Conservation (phyloP, 2,888 invertebrate genomes). For the Ectemnius lituratus region DNA sequence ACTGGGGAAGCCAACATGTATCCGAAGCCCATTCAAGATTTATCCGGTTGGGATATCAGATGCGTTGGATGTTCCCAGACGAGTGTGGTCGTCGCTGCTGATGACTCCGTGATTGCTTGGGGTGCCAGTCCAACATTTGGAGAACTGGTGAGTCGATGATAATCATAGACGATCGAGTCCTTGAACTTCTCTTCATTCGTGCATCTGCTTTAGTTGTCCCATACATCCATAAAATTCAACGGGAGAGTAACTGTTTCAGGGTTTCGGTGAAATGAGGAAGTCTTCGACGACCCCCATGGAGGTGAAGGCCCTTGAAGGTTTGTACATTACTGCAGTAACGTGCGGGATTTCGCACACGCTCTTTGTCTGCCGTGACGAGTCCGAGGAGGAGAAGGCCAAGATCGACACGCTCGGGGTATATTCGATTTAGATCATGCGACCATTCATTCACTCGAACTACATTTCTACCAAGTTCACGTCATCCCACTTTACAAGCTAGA, state of each 20-base stretch:
- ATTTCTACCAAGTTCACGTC: constrained; percentile 19
- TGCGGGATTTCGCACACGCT: constrained; percentile 94
- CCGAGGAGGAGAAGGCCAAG: constrained; percentile 83
- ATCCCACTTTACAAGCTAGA: too few relatives aligned
- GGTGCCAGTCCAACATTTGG: constrained; percentile 96
- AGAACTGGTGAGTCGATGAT: constrained; percentile 84
- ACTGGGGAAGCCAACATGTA: constrained; percentile 98
- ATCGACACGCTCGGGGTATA: constrained; percentile 81
- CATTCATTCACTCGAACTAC: constrained; percentile 25
- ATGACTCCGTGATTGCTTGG: constrained; percentile 94
- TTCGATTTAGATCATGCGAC: constrained; percentile 66
- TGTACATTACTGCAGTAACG: constrained; percentile 87
- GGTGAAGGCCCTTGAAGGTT: constrained; percentile 86
- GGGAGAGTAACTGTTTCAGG: constrained; percentile 78
- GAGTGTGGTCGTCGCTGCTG: constrained; percentile 92
- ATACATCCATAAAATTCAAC: too few relatives aligned
- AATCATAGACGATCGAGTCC: not conserved
- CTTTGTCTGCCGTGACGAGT: constrained; percentile 83
- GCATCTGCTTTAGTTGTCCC: too few relatives aligned
- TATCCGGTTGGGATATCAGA: constrained; percentile 95
- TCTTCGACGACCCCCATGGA: constrained; percentile 93
- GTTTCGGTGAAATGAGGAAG: constrained; percentile 92
- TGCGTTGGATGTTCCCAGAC: constrained; percentile 91
- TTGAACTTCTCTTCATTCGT: too few relatives aligned
- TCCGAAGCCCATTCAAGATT: constrained; percentile 95